phyloP scores from a whole-genome alignment of 1,140 invertebrate genomes.

The Leptopilina boulardi region DNA sequence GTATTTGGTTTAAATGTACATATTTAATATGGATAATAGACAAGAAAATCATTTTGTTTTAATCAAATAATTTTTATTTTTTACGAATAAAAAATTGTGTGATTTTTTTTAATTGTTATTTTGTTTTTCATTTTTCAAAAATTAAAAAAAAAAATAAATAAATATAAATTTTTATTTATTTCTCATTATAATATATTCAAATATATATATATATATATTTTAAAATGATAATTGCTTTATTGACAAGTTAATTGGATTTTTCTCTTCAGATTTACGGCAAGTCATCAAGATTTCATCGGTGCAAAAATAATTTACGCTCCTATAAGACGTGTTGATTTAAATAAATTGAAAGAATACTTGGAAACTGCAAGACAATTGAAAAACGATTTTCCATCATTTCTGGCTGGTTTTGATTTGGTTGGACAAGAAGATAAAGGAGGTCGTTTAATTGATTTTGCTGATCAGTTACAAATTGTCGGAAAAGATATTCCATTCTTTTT shows the following conservation, averaged over 20 bases:
- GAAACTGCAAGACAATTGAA: slow-evolving; percentile 71
- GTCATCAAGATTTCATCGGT: slow-evolving; percentile 83
- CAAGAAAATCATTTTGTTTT: no score
- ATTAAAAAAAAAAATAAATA: no score
- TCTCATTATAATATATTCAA: no score
- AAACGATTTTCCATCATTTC: slow-evolving; percentile 76
- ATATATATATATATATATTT: no score
- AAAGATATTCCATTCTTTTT: slow-evolving; percentile 83
- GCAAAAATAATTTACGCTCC: slow-evolving; percentile 85
- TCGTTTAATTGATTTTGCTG: slow-evolving; percentile 73
- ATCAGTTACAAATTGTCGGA: slow-evolving; percentile 70
- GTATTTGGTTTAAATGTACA: no score
- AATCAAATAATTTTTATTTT: no score
- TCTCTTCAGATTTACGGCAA: slow-evolving; percentile 73
- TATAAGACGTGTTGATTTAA: slow-evolving; percentile 66
- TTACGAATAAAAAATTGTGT: no score
- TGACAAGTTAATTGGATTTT: not conserved
- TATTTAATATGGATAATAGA: no score
- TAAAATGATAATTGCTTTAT: not conserved
- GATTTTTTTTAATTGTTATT: no score
- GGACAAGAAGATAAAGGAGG: slow-evolving; percentile 78
- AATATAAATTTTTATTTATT: no score
- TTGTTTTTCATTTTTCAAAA: no score
- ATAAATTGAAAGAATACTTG: slow-evolving; percentile 74
- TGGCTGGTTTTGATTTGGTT: slow-evolving; percentile 82